These are phyloP conservation scores for Ptychodera flava DNA, from an alignment of 35 echinoderm and acorn worm species.

Conservation along the genomic window DNA sequence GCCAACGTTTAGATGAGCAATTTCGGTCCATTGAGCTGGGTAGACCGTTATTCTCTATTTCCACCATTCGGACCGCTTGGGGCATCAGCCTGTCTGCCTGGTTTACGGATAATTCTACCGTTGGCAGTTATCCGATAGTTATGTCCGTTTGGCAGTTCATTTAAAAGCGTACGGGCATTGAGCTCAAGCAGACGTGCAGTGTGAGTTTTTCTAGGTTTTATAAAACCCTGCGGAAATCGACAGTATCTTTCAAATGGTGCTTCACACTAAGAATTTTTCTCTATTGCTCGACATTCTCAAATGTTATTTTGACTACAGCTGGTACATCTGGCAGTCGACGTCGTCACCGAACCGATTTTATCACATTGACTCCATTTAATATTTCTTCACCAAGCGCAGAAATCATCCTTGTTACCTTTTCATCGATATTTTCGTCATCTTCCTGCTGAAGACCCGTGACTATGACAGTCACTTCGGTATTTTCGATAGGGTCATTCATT, in stretches of 20 bases:
- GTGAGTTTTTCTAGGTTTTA: neutral
- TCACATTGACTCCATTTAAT: neutral
- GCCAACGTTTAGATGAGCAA: neutral
- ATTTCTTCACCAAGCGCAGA: neutral
- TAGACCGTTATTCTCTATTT: neutral
- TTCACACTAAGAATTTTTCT: neutral
- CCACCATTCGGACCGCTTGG: neutral
- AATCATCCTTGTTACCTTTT: neutral
- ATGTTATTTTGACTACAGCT: neutral
- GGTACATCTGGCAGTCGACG: neutral
- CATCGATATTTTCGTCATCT: neutral
- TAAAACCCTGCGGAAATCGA: neutral
- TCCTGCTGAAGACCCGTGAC: neutral
- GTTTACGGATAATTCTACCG: neutral
- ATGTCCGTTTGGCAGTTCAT: neutral
- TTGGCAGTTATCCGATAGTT: neutral
- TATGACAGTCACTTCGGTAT: neutral
- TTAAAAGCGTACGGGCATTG: neutral
- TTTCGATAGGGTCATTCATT: too few species aligned
- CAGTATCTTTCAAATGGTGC: neutral
- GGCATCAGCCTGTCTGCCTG: neutral
- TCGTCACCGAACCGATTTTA: neutral
- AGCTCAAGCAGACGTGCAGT: neutral
- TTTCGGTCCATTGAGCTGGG: neutral
- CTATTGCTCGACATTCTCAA: neutral